Evolutionary conservation across 1,140 invertebrate species (phyloP).

Genomic region (Macrostomum lignano): DNA sequence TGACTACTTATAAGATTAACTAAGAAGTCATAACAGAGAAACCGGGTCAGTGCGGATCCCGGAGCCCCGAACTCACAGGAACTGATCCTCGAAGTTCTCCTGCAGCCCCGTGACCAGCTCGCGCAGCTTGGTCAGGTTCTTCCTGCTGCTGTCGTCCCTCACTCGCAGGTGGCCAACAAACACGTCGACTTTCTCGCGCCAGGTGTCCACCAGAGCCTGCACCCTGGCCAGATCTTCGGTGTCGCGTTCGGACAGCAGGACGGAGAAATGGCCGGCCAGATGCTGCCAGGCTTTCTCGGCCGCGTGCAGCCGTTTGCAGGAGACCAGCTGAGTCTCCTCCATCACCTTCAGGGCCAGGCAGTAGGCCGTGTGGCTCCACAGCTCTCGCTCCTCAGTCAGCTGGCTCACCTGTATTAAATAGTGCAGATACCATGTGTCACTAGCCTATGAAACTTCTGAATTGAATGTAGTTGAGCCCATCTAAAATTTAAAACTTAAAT

Average conservation of each 20-base stretch:
- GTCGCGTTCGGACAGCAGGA: constrained; percentile 23
- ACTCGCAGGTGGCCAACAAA: constrained; percentile 14
- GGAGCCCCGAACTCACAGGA: too few species aligned
- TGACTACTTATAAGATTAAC: too few species aligned
- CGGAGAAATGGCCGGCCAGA: constrained; percentile 22
- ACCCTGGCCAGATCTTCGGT: constrained; percentile 11
- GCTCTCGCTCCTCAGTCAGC: constrained; percentile 19
- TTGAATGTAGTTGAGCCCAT: too few species aligned
- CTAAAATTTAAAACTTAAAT: too few species aligned
- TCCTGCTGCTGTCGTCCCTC: constrained; percentile 15
- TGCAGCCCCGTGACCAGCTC: constrained; percentile 11
- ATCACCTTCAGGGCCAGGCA: constrained; percentile 24
- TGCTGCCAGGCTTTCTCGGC: constrained; percentile 23
- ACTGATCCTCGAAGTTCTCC: constrained; percentile 13
- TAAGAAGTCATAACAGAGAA: too few species aligned
- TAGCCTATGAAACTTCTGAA: too few species aligned
- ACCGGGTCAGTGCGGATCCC: too few species aligned
- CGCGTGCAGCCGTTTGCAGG: constrained; percentile 19
- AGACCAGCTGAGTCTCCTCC: constrained; percentile 17
- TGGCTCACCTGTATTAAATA: too few species aligned
- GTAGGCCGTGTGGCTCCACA: constrained; percentile 25
- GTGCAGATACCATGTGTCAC: too few species aligned
- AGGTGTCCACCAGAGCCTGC: constrained; percentile 13
- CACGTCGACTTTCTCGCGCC: constrained; percentile 18
- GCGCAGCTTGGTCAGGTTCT: constrained; percentile 9